These are phyloP conservation scores for Heliangelus exortis DNA, from an alignment of 2,797 vertebrate species.

Conservation along the genomic window DNA sequence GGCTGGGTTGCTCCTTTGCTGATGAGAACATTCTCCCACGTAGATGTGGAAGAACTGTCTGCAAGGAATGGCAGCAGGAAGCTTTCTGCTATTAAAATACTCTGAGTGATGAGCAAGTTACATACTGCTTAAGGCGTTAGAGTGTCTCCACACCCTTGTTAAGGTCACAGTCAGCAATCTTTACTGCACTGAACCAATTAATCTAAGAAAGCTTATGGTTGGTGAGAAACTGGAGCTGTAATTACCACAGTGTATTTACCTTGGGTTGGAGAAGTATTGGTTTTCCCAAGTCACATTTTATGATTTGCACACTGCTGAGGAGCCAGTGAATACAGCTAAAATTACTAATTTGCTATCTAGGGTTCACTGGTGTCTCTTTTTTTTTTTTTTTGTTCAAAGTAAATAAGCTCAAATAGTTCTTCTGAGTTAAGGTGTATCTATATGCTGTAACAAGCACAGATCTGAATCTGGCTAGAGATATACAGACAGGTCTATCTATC, in stretches of 20 bases:
- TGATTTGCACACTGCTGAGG: not conserved
- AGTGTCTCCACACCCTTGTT: constrained; percentile 21
- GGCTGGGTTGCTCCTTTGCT: not conserved
- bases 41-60: not conserved
- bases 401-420: not conserved
- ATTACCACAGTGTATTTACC: not conserved
- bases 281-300: not conserved
- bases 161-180: constrained; percentile 16
- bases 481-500: not conserved
- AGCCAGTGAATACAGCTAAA: not conserved
- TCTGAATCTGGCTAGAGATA: not conserved
- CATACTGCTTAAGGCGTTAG: not conserved
- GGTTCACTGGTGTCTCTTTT: not conserved
- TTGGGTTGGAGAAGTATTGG: not conserved
- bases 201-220: not conserved
- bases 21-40: not conserved
- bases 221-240: constrained; percentile 1
- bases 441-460: not conserved
- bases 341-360: not conserved
- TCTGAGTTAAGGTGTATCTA: not conserved
- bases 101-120: not conserved
- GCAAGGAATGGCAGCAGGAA: not conserved
- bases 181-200: constrained; percentile 10
- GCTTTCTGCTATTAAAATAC: not conserved
- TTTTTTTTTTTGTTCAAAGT: not conserved